Evolutionary conservation across 2,113 vertebrate genomes (phyloP), one percentile per base, ranked within the genome.

Genomic region (Eulemur rufifrons): DNA sequence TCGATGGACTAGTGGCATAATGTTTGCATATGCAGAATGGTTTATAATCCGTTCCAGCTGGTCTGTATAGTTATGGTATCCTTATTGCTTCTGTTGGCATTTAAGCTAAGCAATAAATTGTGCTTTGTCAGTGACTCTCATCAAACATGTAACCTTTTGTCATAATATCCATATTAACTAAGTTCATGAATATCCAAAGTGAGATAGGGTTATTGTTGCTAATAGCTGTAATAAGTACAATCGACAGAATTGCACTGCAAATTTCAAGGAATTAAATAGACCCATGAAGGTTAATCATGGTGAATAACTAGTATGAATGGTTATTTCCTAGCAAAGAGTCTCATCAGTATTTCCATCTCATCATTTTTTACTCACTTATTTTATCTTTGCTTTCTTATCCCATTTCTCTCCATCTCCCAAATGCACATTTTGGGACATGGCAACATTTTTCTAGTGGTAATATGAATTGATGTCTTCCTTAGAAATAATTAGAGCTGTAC

Each of bases 381-480:
- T 91, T 81, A 71, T 87, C 39, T 90, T 85, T 47, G 27, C 83
- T 66, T 90, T 52, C 27, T 94, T 85, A 69, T 88, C 63, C 9
- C 32, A 27, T 18, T 73, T 87, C 76, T 96, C 47, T 34, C 47
- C 63, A 83, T 95, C 80, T 71, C 77, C 73, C 52, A 63, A 73
- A 93, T 84, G 42, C 71, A 76, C 18, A 66, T 94, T 97, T 95
- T 37, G 68, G 64, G 34, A 77, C 52, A 61, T 42, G n/a, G 63
- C n/a, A 93, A 64, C 63, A 83, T 77, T 64, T 89, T 93, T 94
- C 52, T 87, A 73, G 27, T 78, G 32, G 81, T 96, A 91, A 97
- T 93, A 81, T 86, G 91, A 97, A 84, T 87, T 77, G n/a, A 69
- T 96, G 37, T 47, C 86, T 96, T 95, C 69, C 73, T 92, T 92